A percentile compares a stretch with the other conserved stretches of the same genome.
phyloP scores from a whole-genome alignment of 2,888 invertebrate species.

The Baronia brevicornis region DNA sequence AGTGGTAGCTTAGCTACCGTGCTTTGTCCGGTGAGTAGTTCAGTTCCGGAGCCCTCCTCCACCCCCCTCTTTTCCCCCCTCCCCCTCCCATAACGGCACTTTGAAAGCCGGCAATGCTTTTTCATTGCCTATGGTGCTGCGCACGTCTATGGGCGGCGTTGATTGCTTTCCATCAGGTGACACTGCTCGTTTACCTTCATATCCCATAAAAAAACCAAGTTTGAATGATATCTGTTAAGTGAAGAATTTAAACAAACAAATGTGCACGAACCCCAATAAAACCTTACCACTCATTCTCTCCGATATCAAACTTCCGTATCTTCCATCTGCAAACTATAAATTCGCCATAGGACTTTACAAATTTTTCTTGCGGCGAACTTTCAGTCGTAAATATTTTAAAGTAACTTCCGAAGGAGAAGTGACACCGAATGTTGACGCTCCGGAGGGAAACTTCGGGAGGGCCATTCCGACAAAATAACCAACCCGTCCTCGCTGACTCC shows the following conservation, averaged over 20 bases:
- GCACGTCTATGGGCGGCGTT: no score
- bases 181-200: no score
- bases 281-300: constrained; percentile 32
- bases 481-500: constrained; percentile 46
- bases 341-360: constrained; percentile 46
- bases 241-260: constrained; percentile 50
- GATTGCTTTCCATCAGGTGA: no score
- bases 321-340: constrained; percentile 58
- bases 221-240: constrained; percentile 23
- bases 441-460: constrained; percentile 45
- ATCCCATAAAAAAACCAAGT: no score
- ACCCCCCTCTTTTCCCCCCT: no score
- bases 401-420: constrained; percentile 62
- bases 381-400: constrained; percentile 73
- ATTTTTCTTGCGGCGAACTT: constrained; percentile 55
- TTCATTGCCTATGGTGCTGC: no score
- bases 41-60: no score
- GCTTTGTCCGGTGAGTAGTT: no score
- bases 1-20: no score
- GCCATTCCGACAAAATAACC: constrained; percentile 61
- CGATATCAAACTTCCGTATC: constrained; percentile 53
- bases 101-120: no score
- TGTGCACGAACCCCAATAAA: constrained; percentile 38
- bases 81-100: no score
- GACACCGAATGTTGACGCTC: constrained; percentile 65